A percentile compares a stretch with the other conserved stretches of the same genome.
Conservation (phyloP, 2,113 vertebrate genomes). For the Elanoides forficatus region DNA sequence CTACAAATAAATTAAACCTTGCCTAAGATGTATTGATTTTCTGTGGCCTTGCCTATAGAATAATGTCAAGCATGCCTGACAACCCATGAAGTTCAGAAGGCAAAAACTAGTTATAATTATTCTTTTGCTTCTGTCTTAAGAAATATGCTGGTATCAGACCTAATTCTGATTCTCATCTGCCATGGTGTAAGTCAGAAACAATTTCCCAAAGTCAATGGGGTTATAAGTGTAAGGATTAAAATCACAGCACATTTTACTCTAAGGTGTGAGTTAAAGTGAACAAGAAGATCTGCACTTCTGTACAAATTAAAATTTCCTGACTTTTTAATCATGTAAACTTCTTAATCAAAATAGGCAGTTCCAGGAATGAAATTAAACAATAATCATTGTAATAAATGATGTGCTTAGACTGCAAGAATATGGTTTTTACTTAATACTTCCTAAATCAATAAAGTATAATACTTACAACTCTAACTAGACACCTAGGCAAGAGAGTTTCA, state of each 20-base stretch:
- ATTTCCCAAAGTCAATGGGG: not conserved
- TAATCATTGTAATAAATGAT: not conserved
- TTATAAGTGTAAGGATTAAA: constrained; percentile 6
- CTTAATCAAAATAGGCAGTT: constrained; percentile 15
- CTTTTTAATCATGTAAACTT: not conserved
- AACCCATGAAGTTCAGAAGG: constrained; percentile 74
- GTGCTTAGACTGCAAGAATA: not conserved
- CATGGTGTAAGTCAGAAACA: not conserved
- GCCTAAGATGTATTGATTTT: constrained; percentile 81
- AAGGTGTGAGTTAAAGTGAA: not conserved
- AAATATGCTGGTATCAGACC: constrained; percentile 27
- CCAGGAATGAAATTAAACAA: not conserved
- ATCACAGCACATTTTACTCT: not conserved
- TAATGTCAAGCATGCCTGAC: constrained; percentile 76
- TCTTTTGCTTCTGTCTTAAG: constrained; percentile 56
- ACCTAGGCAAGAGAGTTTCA: not conserved
- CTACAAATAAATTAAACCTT: constrained; percentile 81
- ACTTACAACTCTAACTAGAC: not conserved
- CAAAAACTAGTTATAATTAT: constrained; percentile 72
- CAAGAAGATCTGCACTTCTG: not conserved
- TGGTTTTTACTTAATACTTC: not conserved
- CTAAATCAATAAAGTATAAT: not conserved
- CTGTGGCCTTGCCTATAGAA: constrained; percentile 74
- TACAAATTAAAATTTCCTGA: constrained; percentile 20
- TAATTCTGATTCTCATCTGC: constrained; percentile 19